These are phyloP conservation scores for Limonius californicus DNA, from an alignment of 1,140 invertebrate genomes.

Conservation along the genomic window DNA sequence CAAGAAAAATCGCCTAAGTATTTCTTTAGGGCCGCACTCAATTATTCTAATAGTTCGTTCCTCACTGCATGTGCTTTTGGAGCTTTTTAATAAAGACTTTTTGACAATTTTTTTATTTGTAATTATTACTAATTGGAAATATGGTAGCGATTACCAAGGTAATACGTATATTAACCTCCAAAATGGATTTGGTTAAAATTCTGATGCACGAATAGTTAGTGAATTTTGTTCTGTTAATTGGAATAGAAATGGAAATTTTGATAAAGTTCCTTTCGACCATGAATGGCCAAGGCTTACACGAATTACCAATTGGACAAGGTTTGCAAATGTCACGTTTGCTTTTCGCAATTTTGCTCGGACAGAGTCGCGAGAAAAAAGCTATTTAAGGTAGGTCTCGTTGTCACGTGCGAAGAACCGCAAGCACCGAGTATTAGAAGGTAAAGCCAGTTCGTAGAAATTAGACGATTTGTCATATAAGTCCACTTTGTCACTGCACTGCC, in stretches of 20 bases:
- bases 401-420: not conserved
- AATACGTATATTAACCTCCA: too few relatives aligned
- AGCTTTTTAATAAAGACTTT: not conserved
- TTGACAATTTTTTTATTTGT: too few relatives aligned
- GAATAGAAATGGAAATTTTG: too few relatives aligned
- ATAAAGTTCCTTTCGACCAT: too few relatives aligned
- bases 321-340: not conserved
- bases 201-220: too few relatives aligned
- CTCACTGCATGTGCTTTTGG: too few relatives aligned
- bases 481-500: not conserved
- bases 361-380: not conserved
- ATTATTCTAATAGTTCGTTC: too few relatives aligned
- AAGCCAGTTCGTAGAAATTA: constrained; percentile 1
- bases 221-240: too few relatives aligned
- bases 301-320: not conserved
- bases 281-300: not conserved
- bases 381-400: not conserved
- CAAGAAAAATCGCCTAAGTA: not conserved
- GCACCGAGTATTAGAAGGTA: not conserved
- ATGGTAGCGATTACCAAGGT: too few relatives aligned
- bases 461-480: constrained; percentile 10
- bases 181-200: too few relatives aligned
- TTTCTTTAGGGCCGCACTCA: not conserved
- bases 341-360: not conserved
- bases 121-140: too few relatives aligned